A percentile compares a stretch with the other conserved stretches of the same genome.
These are phyloP conservation scores for Todiramphus chloris DNA, from an alignment of 2,113 vertebrate species.

Conservation along the genomic window DNA sequence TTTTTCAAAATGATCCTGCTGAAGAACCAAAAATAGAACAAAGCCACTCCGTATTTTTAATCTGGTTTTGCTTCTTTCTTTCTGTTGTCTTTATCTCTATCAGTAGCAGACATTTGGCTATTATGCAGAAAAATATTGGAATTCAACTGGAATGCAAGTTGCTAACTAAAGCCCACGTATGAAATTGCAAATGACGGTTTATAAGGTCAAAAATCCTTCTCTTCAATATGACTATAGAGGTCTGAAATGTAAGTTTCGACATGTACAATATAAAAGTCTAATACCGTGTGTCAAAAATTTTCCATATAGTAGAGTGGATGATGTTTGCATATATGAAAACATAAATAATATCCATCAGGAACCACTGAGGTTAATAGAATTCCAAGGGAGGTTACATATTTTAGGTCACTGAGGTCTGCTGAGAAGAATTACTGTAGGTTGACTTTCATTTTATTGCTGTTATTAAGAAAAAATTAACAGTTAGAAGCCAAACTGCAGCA, in stretches of 20 bases:
- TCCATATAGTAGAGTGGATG: not conserved
- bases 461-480: not conserved
- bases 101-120: not conserved
- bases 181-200: not conserved
- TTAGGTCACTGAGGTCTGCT: not conserved
- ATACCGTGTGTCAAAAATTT: not conserved
- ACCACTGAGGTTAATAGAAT: constrained; percentile 11
- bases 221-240: not conserved
- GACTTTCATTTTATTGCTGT: constrained; percentile 9
- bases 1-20: not conserved
- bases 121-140: not conserved
- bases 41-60: not conserved
- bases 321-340: not conserved
- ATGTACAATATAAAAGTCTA: not conserved
- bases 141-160: not conserved
- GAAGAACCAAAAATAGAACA: not conserved
- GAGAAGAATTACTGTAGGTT: constrained; percentile 2
- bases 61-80: not conserved
- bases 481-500: constrained; percentile 9
- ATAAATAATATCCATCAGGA: not conserved
- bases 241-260: constrained; percentile 10
- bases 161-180: not conserved
- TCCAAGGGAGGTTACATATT: not conserved
- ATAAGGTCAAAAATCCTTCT: not conserved
- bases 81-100: not conserved